Evolutionary conservation across 1,140 invertebrate genomes (phyloP).

Genomic region (Diabrotica undecimpunctata): DNA sequence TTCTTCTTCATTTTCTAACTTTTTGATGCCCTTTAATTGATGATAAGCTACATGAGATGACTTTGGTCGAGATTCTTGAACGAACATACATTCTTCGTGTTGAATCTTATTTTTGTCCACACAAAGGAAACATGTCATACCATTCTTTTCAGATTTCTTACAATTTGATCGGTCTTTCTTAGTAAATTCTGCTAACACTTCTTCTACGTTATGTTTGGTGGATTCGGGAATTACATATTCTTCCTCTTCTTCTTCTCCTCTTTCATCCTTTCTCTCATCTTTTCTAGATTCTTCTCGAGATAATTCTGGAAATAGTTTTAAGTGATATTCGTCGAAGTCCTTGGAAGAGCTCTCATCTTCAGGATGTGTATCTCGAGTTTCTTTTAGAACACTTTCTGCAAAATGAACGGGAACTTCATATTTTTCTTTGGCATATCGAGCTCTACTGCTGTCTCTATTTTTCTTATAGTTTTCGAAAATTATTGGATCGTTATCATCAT

Average conservation of each 20-base stretch:
- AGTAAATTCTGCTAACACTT: conserved; percentile 64
- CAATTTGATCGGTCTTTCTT: conserved; percentile 67
- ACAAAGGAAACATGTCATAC: conserved; percentile 72
- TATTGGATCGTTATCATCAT: conserved; percentile 1
- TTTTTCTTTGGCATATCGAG: conserved; percentile 22
- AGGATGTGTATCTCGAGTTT: conserved; percentile 18
- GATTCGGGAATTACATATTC: conserved; percentile 50
- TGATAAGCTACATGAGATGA: conserved; percentile 50
- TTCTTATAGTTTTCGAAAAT: background rate
- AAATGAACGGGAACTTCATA: conserved; percentile 27
- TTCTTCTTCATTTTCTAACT: conserved; percentile 14
- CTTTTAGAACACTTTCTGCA: conserved; percentile 19
- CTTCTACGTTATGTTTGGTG: conserved; percentile 61
- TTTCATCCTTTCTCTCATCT: conserved; percentile 44
- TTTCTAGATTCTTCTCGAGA: conserved; percentile 36
- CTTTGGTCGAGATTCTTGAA: conserved; percentile 59
- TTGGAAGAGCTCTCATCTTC: conserved; percentile 26
- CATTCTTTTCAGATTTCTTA: conserved; percentile 64
- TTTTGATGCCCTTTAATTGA: conserved; percentile 32
- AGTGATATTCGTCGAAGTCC: conserved; percentile 46
- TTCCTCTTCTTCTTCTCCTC: conserved; percentile 41
- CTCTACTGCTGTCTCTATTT: background rate
- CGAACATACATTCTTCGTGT: conserved; percentile 72
- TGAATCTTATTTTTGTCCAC: conserved; percentile 61
- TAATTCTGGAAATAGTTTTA: conserved; percentile 47